These are phyloP conservation scores for Onychomys arenicola DNA, from an alignment of 2,797 vertebrate species.

Conservation along the genomic window DNA sequence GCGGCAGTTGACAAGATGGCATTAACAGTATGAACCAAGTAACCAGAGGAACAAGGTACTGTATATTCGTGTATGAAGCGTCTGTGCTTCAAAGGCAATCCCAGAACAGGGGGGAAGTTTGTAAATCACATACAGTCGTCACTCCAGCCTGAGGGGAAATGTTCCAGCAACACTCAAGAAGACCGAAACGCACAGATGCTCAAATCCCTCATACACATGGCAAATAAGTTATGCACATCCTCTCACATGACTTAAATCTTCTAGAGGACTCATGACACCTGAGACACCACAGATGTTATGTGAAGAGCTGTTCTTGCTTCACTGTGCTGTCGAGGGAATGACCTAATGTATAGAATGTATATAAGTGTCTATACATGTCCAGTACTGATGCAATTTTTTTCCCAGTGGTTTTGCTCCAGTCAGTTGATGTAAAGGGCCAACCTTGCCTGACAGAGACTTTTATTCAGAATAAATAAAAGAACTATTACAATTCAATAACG, in stretches of 20 bases:
- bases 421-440: background rate
- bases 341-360: background rate
- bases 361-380: background rate
- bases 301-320: background rate
- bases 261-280: background rate
- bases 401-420: background rate
- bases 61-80: background rate
- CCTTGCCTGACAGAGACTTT: background rate
- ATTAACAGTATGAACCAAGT: background rate
- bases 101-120: background rate
- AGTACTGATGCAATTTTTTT: background rate
- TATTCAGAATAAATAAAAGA: slow-evolving; percentile 15
- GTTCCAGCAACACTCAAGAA: background rate
- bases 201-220: background rate
- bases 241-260: background rate
- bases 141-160: background rate
- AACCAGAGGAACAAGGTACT: background rate
- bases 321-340: background rate
- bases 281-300: background rate
- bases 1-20: background rate
- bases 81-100: background rate
- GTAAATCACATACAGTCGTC: background rate
- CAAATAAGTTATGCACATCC: background rate
- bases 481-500: background rate
- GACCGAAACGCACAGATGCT: background rate